Conservation (phyloP, 2,888 invertebrate species). For the Euphydryas editha region DNA sequence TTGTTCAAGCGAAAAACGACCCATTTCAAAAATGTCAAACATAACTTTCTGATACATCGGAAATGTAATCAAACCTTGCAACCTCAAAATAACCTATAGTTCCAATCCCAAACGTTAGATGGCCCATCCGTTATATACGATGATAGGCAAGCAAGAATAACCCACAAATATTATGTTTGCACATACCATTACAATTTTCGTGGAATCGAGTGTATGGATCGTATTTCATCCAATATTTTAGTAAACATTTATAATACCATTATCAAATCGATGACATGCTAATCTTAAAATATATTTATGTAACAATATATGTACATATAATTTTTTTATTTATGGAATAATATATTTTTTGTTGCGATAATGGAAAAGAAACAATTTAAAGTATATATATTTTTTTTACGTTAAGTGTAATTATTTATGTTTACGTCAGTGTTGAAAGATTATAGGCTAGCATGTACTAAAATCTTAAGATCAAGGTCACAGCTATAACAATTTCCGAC, state of each 20-base stretch:
- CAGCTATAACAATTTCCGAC: constrained; percentile 11
- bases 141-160: not conserved
- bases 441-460: not conserved
- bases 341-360: not conserved
- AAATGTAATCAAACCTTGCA: not conserved
- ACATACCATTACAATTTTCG: not conserved
- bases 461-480: constrained; percentile 17
- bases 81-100: too few species aligned
- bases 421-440: not conserved
- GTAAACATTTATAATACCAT: not conserved
- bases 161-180: constrained; percentile 3
- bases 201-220: too few species aligned
- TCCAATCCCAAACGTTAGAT: not conserved
- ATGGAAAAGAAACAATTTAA: not conserved
- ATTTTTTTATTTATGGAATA: too few species aligned
- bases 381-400: too few species aligned
- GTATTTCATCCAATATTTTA: constrained; percentile 2
- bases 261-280: not conserved
- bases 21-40: too few species aligned
- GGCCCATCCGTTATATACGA: not conserved
- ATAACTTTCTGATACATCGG: too few species aligned
- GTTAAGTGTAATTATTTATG: not conserved
- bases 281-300: not conserved
- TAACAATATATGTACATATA: not conserved
- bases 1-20: too few species aligned